phyloP scores from a whole-genome alignment of 2,888 invertebrate genomes.

The Spialia ferax region DNA sequence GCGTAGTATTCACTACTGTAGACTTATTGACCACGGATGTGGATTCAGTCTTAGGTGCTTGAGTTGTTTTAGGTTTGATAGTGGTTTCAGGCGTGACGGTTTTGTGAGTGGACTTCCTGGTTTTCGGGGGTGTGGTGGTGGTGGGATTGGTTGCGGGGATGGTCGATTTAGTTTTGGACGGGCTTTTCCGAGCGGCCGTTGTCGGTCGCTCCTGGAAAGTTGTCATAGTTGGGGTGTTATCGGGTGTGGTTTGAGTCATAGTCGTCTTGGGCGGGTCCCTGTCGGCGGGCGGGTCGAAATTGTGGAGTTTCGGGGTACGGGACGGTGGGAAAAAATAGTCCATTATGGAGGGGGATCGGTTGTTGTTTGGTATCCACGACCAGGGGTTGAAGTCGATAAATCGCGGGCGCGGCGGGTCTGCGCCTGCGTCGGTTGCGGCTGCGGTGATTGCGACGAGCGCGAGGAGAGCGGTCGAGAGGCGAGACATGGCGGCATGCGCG shows the following conservation, averaged over 20 bases:
- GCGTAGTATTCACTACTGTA: constrained; percentile 63
- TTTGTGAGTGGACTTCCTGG: constrained; percentile 70
- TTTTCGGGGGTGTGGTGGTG: constrained; percentile 71
- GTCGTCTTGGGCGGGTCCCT: constrained; percentile 65
- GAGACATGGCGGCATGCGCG: constrained; percentile 79
- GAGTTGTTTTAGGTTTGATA: constrained; percentile 67
- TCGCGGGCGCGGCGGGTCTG: constrained; percentile 73
- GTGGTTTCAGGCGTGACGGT: constrained; percentile 68
- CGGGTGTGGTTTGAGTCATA: constrained; percentile 60
- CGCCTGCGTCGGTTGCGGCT: constrained; percentile 53
- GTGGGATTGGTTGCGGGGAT: constrained; percentile 70
- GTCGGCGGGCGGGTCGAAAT: constrained; percentile 74
- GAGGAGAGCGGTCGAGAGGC: constrained; percentile 68
- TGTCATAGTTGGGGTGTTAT: constrained; percentile 67
- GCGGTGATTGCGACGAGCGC: constrained; percentile 71
- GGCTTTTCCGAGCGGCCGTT: constrained; percentile 73
- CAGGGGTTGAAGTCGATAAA: constrained; percentile 81
- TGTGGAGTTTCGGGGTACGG: constrained; percentile 81
- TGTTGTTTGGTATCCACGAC: constrained; percentile 78
- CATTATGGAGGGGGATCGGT: constrained; percentile 80
- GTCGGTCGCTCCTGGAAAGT: constrained; percentile 73
- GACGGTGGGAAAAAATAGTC: constrained; percentile 84
- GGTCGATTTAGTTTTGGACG: constrained; percentile 75
- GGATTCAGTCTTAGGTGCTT: constrained; percentile 64
- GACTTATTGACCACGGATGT: constrained; percentile 60